Evolutionary conservation across 2,888 invertebrate genomes (phyloP).

Genomic region (Agrenia bidenticulata): DNA sequence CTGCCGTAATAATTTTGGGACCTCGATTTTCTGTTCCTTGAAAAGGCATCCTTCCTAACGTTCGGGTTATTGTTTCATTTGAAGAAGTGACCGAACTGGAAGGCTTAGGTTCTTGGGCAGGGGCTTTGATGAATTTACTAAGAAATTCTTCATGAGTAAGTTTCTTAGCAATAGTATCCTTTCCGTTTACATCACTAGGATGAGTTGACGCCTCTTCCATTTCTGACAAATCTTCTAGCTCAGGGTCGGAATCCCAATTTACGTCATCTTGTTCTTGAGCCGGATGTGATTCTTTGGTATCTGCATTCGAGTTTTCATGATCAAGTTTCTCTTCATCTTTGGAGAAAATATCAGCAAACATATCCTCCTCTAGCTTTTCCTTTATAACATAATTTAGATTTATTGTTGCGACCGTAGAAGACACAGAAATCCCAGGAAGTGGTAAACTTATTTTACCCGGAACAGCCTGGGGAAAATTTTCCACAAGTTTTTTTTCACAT

Average conservation of each 20-base stretch:
- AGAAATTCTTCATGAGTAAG: not conserved
- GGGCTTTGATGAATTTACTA: not conserved
- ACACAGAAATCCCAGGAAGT: too few relatives aligned
- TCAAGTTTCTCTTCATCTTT: not conserved
- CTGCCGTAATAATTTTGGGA: conserved; percentile 46
- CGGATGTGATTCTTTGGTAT: not conserved
- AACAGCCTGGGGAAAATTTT: too few relatives aligned
- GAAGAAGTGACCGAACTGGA: not conserved
- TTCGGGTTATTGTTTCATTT: conserved; percentile 13
- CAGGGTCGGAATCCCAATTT: conserved; percentile 48
- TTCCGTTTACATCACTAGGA: too few relatives aligned
- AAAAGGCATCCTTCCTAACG: conserved; percentile 18
- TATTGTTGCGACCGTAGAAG: not conserved
- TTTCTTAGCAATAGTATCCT: not conserved
- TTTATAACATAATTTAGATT: not conserved
- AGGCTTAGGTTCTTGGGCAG: not conserved
- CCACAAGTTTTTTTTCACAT: too few relatives aligned
- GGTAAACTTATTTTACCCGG: too few relatives aligned
- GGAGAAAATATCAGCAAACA: conserved; percentile 53
- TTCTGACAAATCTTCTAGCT: conserved; percentile 32
- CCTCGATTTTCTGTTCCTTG: not conserved
- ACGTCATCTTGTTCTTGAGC: not conserved
- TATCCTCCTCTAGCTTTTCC: conserved; percentile 50
- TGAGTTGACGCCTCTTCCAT: not conserved
- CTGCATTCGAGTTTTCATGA: conserved; percentile 27